Base-by-base conservation (phyloP, 2,113 vertebrate species). In the Manacus vitellinus region DNA sequence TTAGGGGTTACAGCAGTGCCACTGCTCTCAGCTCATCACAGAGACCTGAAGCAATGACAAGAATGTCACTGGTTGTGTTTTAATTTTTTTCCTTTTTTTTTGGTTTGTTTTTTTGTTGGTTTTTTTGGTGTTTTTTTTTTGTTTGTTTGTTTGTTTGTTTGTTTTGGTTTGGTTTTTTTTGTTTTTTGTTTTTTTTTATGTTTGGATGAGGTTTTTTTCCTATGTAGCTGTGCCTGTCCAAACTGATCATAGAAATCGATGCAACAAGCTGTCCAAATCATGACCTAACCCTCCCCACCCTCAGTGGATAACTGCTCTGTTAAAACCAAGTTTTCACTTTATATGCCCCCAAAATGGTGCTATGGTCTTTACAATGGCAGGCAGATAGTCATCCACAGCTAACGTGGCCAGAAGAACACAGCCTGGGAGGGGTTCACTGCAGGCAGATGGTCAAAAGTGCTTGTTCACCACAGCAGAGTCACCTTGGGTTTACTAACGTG, bases 381-480 rank as follows among this genome's bases (percentile, higher is more conserved):
- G 20, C 9, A 67, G 33, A 33, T 12, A 16, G 8, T 16, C 14
- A 28, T 39, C 31, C 30, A 8, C n/a, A 43, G 63, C 37, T 31
- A 4, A 8, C 0, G 0, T 2, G 31, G 13, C 25, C 3, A 4
- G 44, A 33, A 14, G 19, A 80, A 20, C 2, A 2, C 7, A 43
- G 55, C 28, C n/a, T 23, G 33, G 22, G 13, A 25, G 27, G 14
- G 62, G 10, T 28, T 85, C 66, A 4, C 11, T 68, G 37, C 58
- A 56, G 70, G 51, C 20, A 54, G 31, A 41, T 2, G 4, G 22
- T 19, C 16, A 52, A 4, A 82, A 46, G 30, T 11, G 30, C 44
- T 55, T 3, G 24, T 52, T 25, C 23, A 3, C 6, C 41, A 20
- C 1, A 1, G 3, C 4, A 7, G 24, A 6, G 10, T 43, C 7